Conservation (phyloP, 2,113 vertebrate species). For the Hypomesus transpacificus region DNA sequence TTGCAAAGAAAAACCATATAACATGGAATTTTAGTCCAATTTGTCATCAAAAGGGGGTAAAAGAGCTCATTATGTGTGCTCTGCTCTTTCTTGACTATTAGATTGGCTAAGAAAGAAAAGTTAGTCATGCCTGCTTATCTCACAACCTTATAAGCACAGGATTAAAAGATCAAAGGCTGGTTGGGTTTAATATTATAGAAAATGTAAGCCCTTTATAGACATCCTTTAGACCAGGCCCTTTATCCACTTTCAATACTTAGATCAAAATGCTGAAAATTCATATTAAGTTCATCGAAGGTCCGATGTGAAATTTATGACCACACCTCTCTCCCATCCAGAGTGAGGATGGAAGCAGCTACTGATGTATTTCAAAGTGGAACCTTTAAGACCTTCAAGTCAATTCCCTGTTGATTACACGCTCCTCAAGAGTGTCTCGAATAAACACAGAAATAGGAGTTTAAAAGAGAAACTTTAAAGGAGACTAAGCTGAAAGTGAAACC, state of each 20-base stretch:
- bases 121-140: slow-evolving; percentile 93
- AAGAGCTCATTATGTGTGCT: slow-evolving; percentile 81
- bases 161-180: slow-evolving; percentile 98
- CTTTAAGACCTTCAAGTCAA: slow-evolving; percentile 57
- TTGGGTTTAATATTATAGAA: slow-evolving; percentile 88
- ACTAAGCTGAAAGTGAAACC: slow-evolving; percentile 38
- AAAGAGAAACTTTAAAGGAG: slow-evolving; percentile 56
- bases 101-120: slow-evolving; percentile 83
- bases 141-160: slow-evolving; percentile 92
- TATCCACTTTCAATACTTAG: slow-evolving; percentile 62
- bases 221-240: slow-evolving; percentile 64
- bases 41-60: slow-evolving; percentile 78
- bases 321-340: slow-evolving; percentile 52
- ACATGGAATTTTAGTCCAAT: slow-evolving; percentile 76
- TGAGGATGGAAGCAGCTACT: slow-evolving; percentile 23
- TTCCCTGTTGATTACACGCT: slow-evolving; percentile 58
- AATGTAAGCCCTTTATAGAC: slow-evolving; percentile 82
- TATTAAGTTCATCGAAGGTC: slow-evolving; percentile 65
- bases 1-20: slow-evolving; percentile 72
- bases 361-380: slow-evolving; percentile 64
- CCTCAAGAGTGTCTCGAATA: slow-evolving; percentile 52
- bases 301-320: slow-evolving; percentile 60
- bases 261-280: slow-evolving; percentile 69
- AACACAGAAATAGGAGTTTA: slow-evolving; percentile 52
- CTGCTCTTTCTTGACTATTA: slow-evolving; percentile 83